Evolutionary conservation across 1,140 invertebrate genomes (phyloP), one percentile per base, ranked within the genome.

Genomic region (Euborellia annulipes): DNA sequence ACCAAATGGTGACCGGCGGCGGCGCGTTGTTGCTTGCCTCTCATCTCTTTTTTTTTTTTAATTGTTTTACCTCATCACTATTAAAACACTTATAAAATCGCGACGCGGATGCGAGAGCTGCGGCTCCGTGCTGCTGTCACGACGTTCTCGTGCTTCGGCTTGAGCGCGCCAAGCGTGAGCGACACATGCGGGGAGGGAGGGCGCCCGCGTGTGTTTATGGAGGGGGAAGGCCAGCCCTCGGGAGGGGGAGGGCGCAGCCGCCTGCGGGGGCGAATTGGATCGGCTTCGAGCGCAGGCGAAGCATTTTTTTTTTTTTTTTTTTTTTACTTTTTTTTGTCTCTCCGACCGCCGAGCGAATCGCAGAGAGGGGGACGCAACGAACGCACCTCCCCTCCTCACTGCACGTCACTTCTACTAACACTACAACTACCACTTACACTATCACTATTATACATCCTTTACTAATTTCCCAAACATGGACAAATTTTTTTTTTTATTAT

Each of bases 21-120:
- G 22, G 50, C 53, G 6, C 30, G 46, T 20, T 57, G 57, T 48
- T 59, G 56, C 43, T 64, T 58, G 42, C 50, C 60, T 45, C 59
- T 59, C 63, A 65, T 65, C 48, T 54, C 36, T 51, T 47, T 53
- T n/a, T n/a, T n/a, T n/a, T n/a, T n/a, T n/a, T 27, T 61, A 55
- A 60, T 60, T 59, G 58, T 60, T 54, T 57, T 59, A 53, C 56
- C 57, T 61, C 55, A 59, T 51, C 57, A 55, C 48, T 46, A 40
- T 38, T 34, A 38, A 41, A 27, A 14, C 22, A 41, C 37, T 20
- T 36, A 43, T 32, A 49, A 37, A 42, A 38, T 30, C 20, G 13
- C 14, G 36, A 38, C 17, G 7, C 3, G 23, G 23, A 27, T 2
- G 37, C 2, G n/a, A 16, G 20, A 16, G 45, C 38, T 27, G 45